These are phyloP conservation scores for Sylvia borin DNA, from an alignment of 2,797 vertebrate species.

Conservation along the genomic window DNA sequence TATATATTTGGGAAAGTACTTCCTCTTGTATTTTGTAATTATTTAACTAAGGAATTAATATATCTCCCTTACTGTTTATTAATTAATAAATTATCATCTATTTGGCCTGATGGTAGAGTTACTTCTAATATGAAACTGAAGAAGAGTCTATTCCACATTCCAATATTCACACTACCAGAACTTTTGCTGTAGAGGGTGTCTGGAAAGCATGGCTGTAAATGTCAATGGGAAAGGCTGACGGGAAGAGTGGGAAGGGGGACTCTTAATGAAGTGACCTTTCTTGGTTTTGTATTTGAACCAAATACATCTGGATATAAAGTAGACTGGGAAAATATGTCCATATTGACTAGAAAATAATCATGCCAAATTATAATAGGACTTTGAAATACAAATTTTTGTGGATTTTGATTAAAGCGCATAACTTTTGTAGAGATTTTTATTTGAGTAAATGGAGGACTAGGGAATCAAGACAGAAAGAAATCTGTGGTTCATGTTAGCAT, in stretches of 20 bases:
- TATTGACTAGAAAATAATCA: background rate
- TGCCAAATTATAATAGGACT: background rate
- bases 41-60: background rate
- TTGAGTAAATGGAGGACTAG: background rate
- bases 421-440: background rate
- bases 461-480: background rate
- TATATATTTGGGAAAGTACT: background rate
- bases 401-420: background rate
- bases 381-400: conserved; percentile 18
- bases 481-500: background rate
- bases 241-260: background rate
- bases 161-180: background rate
- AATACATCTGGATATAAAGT: background rate
- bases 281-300: background rate
- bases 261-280: background rate
- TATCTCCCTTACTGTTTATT: background rate
- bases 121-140: background rate
- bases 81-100: background rate
- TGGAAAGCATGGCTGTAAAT: background rate
- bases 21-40: background rate
- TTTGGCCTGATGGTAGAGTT: background rate
- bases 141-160: background rate
- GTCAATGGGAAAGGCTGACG: background rate
- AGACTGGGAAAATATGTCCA: background rate
- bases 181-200: background rate